Evolutionary conservation across 2,888 invertebrate genomes (phyloP).

Genomic region (Timema cristinae): DNA sequence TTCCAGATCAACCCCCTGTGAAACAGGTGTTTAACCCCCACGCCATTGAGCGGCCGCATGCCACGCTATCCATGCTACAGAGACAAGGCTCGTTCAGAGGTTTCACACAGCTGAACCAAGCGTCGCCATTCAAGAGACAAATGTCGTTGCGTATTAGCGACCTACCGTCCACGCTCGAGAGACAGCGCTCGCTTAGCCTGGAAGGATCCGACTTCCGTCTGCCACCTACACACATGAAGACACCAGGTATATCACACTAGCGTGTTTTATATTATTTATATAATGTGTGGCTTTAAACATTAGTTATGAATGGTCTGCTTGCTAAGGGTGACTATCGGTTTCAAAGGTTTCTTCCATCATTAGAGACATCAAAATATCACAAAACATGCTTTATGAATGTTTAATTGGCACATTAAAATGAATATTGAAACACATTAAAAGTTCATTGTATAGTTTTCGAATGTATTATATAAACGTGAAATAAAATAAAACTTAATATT

Average conservation of each 20-base stretch:
- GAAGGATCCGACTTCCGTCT: conserved; percentile 43
- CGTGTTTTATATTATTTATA: neutral
- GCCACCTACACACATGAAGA: conserved; percentile 46
- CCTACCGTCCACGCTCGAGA: conserved; percentile 90
- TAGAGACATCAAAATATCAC: too few relatives aligned
- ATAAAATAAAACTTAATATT: too few relatives aligned
- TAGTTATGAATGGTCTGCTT: neutral
- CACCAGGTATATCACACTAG: conserved; percentile 42
- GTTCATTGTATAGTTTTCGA: too few relatives aligned
- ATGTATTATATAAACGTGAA: too few relatives aligned
- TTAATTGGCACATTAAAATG: too few relatives aligned
- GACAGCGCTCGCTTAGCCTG: conserved; percentile 53
- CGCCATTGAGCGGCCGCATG: conserved; percentile 93
- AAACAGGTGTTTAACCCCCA: conserved; percentile 73
- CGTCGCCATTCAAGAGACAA: conserved; percentile 93
- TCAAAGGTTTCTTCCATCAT: too few relatives aligned
- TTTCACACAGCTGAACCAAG: conserved; percentile 74
- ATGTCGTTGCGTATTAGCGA: conserved; percentile 92
- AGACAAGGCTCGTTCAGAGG: conserved; percentile 94
- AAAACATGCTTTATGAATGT: too few relatives aligned
- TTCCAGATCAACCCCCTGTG: conserved; percentile 46
- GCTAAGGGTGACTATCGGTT: neutral
- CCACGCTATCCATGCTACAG: conserved; percentile 89
- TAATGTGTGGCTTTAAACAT: conserved; percentile 1
- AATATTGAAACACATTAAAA: too few relatives aligned